Conservation (phyloP, 92 coral and sea anemone genomes). For the Siderastrea radians region DNA sequence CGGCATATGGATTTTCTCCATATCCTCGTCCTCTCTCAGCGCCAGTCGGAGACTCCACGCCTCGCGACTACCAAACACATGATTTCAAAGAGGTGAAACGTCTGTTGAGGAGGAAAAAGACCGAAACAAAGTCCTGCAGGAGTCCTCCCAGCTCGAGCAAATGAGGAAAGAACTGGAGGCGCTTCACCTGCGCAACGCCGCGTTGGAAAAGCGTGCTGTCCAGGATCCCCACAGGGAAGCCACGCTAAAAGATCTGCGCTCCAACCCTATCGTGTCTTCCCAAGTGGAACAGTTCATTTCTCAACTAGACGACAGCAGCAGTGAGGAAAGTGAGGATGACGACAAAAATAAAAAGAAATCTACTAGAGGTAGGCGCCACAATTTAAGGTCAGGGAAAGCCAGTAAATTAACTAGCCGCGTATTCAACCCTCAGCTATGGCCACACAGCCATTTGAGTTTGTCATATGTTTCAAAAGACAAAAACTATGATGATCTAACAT, state of each 20-base stretch:
- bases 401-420: conserved; percentile 20
- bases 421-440: conserved; percentile 22
- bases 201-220: too few relatives aligned
- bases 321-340: neutral
- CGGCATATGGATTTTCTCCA: too few relatives aligned
- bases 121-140: neutral
- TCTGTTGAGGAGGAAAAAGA: neutral
- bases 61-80: neutral
- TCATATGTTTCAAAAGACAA: neutral
- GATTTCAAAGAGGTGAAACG: neutral
- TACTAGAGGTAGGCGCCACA: conserved; percentile 3
- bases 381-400: conserved; percentile 11
- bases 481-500: conserved; percentile 10
- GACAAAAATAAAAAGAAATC: neutral
- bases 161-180: too few relatives aligned
- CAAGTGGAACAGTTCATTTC: neutral
- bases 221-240: too few relatives aligned
- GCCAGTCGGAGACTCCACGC: neutral
- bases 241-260: too few relatives aligned
- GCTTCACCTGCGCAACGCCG: too few relatives aligned
- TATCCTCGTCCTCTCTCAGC: too few relatives aligned
- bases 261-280: too few relatives aligned
- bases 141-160: too few relatives aligned
- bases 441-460: neutral
- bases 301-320: conserved; percentile 3